Base-by-base conservation (phyloP, 23 tunicate species). In the Diplosoma virens region DNA sequence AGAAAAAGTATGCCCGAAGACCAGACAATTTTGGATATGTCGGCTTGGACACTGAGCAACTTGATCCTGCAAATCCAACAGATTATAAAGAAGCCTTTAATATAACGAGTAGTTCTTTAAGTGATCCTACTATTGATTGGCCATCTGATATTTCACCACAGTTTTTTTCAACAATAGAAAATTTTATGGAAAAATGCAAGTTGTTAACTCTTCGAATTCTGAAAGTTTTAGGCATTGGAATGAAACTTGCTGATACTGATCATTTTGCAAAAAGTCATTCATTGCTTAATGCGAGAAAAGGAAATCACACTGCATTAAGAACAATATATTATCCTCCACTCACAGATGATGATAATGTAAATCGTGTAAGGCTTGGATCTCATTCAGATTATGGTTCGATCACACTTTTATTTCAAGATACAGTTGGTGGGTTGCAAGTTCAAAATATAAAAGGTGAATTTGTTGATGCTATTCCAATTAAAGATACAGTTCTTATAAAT, bases 301-400 rank as follows among this genome's bases (percentile, higher is more conserved):
- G 79, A 28, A 82, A 82, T 37, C 32, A 22, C 60, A 89, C 96
- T n/a, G 78, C 88, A 7, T 50, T 82, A n/a, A 35, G 96, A 48
- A 82, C 67, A 30, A 45, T 89, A 30, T 86, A 77, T 78, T 89
- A 89, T 59, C 96, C 96, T 18, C 84, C 88, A 5, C 4, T 89
- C 16, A 66, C 88, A 7, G 30, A 67, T 3, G 58, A 47, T 25
- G 23, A 64, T 21, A 34, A 68, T 29, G 55, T 72, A 1, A 64
- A 73, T 25, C 84, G 82, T 33, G 30, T 82, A 3, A 56, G 96
- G 1, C 76, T 89, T 17, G 96, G 96, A 25, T 82, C 71, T 27
- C 96, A 89, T 71, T 56, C 80, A 5, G 96, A 89, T 78, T 89
- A 89, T 89, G 96, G 96, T 16, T 82, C 96, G 0, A 48, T 89